Evolutionary conservation across 2,797 vertebrate species (phyloP).

Genomic region (Darevskia nairensis): DNA sequence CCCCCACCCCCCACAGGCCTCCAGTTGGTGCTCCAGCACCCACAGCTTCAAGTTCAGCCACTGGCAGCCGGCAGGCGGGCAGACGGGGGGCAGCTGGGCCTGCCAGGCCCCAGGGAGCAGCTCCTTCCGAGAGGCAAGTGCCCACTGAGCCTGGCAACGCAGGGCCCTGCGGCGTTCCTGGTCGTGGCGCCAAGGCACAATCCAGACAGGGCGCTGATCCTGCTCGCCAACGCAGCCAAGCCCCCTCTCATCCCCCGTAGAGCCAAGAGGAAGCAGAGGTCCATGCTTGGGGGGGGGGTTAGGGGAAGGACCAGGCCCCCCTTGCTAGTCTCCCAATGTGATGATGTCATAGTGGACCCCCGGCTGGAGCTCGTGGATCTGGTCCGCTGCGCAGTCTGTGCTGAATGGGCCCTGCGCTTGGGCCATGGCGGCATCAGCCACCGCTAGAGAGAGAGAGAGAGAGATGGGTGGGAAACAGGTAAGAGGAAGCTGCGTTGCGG

Average conservation of each 20-base stretch:
- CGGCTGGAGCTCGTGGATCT: slow-evolving; percentile 91
- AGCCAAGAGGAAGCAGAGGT: too few relatives aligned
- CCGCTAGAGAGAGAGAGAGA: slow-evolving; percentile 77
- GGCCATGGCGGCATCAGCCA: slow-evolving; percentile 90
- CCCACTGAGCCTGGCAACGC: accelerated
- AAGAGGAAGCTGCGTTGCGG: accelerated
- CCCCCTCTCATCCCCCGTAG: neutral
- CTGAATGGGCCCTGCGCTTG: slow-evolving; percentile 88
- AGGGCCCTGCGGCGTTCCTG: accelerated
- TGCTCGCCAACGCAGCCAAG: too few relatives aligned
- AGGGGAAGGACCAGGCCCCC: too few relatives aligned
- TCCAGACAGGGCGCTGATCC: neutral
- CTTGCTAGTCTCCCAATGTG: slow-evolving; percentile 81
- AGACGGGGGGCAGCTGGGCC: neutral
- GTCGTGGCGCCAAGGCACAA: accelerated
- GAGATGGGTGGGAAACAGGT: accelerated
- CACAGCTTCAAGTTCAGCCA: neutral
- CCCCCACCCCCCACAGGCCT: neutral
- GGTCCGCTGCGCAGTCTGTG: slow-evolving; percentile 86
- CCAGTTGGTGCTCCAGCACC: neutral
- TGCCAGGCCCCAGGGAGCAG: neutral
- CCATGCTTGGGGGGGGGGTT: too few relatives aligned
- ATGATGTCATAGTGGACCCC: slow-evolving; percentile 96
- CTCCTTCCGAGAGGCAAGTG: neutral
- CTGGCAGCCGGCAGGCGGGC: neutral